These are phyloP conservation scores for Tipula vernalis DNA, from an alignment of 2,888 invertebrate genomes.

Conservation along the genomic window DNA sequence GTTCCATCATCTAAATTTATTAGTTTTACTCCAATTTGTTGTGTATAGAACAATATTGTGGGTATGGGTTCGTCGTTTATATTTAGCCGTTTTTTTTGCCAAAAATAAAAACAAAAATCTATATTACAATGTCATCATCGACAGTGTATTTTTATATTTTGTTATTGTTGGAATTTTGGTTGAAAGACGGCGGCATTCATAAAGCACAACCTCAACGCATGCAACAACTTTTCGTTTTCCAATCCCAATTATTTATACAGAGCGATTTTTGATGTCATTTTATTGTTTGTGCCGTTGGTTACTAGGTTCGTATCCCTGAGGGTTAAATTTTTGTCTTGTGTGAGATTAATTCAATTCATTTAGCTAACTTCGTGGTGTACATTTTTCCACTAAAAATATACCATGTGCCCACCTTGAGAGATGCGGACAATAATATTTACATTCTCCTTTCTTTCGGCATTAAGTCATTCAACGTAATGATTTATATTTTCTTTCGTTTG, in stretches of 20 bases:
- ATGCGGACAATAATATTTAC: not conserved
- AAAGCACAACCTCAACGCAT: not conserved
- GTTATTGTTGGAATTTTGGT: not conserved
- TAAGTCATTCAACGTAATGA: not conserved
- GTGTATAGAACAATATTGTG: not conserved
- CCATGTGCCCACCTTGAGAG: not conserved
- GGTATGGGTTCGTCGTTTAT: not conserved
- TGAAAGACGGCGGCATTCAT: not conserved
- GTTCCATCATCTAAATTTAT: constrained; percentile 4
- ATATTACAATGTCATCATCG: not conserved
- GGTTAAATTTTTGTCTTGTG: no score
- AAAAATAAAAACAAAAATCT: not conserved
- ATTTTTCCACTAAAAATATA: no score
- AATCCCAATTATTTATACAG: not conserved
- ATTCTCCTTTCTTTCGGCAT: not conserved
- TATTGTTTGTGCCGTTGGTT: not conserved
- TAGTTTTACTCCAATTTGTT: not conserved
- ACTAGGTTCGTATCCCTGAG: no score
- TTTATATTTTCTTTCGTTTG: not conserved
- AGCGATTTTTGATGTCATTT: not conserved
- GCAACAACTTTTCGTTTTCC: not conserved
- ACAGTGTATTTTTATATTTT: not conserved
- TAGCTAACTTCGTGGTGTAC: no score
- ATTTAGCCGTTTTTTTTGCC: not conserved
- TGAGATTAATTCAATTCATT: no score